Base-by-base conservation (phyloP, 2,888 invertebrate species). In the Harpalus rubripes region DNA sequence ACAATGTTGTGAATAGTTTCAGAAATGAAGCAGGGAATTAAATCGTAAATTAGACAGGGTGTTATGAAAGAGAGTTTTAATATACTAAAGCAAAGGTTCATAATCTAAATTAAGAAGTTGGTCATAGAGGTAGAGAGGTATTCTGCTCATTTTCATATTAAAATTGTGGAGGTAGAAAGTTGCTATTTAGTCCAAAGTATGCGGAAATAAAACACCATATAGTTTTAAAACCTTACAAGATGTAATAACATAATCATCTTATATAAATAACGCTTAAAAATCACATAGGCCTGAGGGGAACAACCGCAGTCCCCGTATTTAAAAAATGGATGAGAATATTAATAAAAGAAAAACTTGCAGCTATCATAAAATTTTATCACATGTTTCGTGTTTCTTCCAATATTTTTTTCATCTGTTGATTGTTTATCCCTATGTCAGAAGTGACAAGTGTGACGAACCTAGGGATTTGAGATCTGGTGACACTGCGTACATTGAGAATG, bases 21-120 rank as follows among this genome's bases (percentile, higher is more conserved):
- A 12, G 16, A 59, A 59, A 63, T 12, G 8, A 63, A 22, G 10
- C 22, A 10, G 18, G 12, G 22, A 63, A 63, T 63, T 63, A 63
- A 63, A 63, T 63, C 26, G 26, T 63, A 63, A 63, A 63, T 63
- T 63, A 63, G 22, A 18, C 26, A 6, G 44, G 44, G 8, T 44
- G 8, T 44, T 44, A 3, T 44, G 44, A 44, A 44, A 10, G 10
- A 44, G 44, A 44, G 44, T 5, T 44, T 44, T 44, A 44, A 44
- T 44, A 44, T 22, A 22, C 22, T 3, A 22, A 22, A 22, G 10
- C 44, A 44, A 44, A 44, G 6, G 44, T 44, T 44, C 6, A 44
- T 44, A 44, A 44, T 44, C 44, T 44, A 44, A 44, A 44, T 44
- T 44, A 44, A 44, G 44, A 44, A 44, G 44, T 44, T 44, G 44